Evolutionary conservation across 2,888 invertebrate species (phyloP), one percentile per base, ranked within the genome.

Genomic region (Acanthosoma haemorrhoidale): DNA sequence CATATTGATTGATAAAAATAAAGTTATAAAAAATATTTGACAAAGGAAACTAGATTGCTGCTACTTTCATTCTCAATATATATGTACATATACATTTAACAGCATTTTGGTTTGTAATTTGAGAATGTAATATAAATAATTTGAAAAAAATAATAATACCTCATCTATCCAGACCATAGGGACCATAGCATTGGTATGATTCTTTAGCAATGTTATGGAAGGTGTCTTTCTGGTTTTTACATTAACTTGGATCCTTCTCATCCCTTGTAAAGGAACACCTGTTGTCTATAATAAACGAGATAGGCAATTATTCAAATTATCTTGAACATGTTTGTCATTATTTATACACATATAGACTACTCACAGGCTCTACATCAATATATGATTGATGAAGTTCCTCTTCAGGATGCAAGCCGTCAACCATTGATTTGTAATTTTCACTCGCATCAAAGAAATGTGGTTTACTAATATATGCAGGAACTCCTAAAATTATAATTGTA

Each of bases 141-240:
- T 3, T n/a, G n/a, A n/a, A n/a, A 8, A 2, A n/a, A 51, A 51
- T 2, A 0, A 51, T 18, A 11, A 32, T 32, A 73, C 73, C 63
- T 73, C 73, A 29, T 72, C 72, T 9, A 73, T 25, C 73, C 73
- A 73, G 13, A 72, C 5, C 16, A 73, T 34, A 6, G 73, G 73
- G 8, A 72, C 31, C 15, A 72, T 39, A 3, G 70, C 66, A 21
- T 71, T 51, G 13, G 25, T 32, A 3, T 58, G 43, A 2, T 72
- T 60, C 31, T 51, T 34, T 6, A 71, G 67, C 6, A 70, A 16
- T 13, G 15, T 71, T 51, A 73, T 11, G 5, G 70, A 34, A 29
- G 72, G 36, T 11, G 38, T 57, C 21, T 21, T 63, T 41, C 63
- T 63, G n/a, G 70, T 18, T 58, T 69, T 34, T n/a, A 73, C 38